Conservation (phyloP, 2,113 vertebrate genomes). For the Peromyscus polionotus region DNA sequence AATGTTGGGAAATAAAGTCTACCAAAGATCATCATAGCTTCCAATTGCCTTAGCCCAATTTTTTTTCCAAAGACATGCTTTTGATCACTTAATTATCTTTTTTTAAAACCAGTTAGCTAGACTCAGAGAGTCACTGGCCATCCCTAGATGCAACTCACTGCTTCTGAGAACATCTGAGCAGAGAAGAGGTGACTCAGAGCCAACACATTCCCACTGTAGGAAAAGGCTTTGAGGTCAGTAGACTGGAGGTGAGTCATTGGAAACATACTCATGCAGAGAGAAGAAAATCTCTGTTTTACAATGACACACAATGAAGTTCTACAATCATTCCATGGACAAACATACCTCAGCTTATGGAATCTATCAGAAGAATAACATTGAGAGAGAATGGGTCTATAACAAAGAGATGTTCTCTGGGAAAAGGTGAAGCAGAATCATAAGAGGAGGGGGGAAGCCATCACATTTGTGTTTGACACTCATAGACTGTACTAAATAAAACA, state of each 20-base stretch:
- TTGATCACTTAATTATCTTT: not conserved
- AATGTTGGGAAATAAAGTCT: not conserved
- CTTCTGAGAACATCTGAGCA: not conserved
- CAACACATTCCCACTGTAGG: not conserved
- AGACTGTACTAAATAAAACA: conserved; percentile 85
- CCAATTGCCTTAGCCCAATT: not conserved
- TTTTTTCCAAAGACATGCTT: not conserved
- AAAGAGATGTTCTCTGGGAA: conserved; percentile 31
- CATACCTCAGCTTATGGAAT: not conserved
- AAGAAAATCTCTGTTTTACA: conserved; percentile 25
- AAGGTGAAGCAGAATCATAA: conserved; percentile 55
- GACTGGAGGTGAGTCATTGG: conserved; percentile 63
- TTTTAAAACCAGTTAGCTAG: not conserved
- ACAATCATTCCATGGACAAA: not conserved
- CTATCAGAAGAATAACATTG: not conserved
- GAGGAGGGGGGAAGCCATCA: conserved; percentile 64
- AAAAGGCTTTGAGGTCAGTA: conserved; percentile 4
- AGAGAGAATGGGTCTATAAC: not conserved
- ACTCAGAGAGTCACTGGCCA: not conserved
- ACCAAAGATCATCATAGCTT: not conserved
- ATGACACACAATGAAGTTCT: not conserved
- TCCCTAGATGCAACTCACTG: not conserved
- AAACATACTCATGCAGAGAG: conserved; percentile 21
- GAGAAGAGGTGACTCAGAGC: not conserved
- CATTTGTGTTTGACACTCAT: conserved; percentile 80